phyloP scores from a whole-genome alignment of 2,113 vertebrate species.

The Toxotes jaculatrix region DNA sequence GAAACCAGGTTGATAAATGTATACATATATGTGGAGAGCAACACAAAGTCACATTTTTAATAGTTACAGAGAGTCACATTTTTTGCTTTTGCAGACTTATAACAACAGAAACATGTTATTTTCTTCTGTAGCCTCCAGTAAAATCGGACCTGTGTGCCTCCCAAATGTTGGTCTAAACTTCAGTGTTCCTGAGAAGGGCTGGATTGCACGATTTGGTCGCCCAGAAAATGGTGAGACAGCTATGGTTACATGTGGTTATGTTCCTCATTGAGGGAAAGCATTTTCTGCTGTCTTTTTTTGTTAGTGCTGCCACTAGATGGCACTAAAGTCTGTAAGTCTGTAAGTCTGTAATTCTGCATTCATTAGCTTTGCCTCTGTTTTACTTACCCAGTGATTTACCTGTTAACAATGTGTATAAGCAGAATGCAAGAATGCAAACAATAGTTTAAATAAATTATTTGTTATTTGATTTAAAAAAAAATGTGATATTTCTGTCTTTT shows the following conservation, averaged over 20 bases:
- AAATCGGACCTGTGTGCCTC: slow-evolving; percentile 70
- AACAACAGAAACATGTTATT: not conserved
- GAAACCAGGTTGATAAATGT: not conserved
- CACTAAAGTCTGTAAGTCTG: not conserved
- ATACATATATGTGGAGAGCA: no score
- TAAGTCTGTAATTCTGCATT: not conserved
- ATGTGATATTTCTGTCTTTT: not conserved
- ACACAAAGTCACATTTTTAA: no score
- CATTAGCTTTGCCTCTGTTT: not conserved
- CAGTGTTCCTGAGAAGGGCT: slow-evolving; percentile 33
- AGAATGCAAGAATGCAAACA: no score
- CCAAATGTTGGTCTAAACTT: slow-evolving; percentile 66
- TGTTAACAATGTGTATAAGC: no score
- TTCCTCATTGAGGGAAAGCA: not conserved
- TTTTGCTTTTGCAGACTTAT: not conserved
- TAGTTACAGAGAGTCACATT: not conserved
- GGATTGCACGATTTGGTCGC: slow-evolving; percentile 58
- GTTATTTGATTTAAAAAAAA: not conserved
- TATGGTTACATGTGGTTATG: not conserved
- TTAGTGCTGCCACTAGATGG: slow-evolving; percentile 37
- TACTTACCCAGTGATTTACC: no score
- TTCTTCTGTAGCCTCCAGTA: slow-evolving; percentile 26
- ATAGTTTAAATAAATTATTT: not conserved
- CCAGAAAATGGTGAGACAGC: slow-evolving; percentile 32
- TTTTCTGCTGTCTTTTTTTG: not conserved